Base-by-base conservation (phyloP, 2,113 vertebrate species). In the Sturnus vulgaris region DNA sequence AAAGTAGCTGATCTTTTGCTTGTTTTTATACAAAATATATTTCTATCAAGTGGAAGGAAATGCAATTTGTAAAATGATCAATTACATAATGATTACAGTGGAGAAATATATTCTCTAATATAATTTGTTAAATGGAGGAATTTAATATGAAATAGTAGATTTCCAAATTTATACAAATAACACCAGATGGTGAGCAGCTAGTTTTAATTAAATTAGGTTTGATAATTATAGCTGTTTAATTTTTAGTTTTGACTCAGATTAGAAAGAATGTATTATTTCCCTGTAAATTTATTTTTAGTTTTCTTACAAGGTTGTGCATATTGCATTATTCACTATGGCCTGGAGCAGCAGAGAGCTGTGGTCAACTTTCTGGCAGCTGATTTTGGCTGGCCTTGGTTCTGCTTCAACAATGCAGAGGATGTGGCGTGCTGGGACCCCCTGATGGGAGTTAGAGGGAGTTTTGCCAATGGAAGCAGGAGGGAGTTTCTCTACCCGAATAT, bases 121-220 rank as follows among this genome's bases (percentile, higher is more conserved):
- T 93, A 95, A 97, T 97, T 97, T 94, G 97, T 97, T 96, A 97
- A 97, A 98, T 86, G 93, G 85, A 96, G 50, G 85, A 96, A 96
- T 97, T 97, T 96, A 92, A 96, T 95, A 95, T 60, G 92, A 97
- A 98, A 98, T 97, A 94, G 94, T 97, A 96, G 96, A 98, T 98
- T 97, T 95, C 96, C 96, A 97, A 97, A 98, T 97, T 97, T 96
- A 93, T 91, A 98, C 94, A 97, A 97, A 97, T 98, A 98, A 98
- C 94, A 97, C 94, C 98, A 98, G 97, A 98, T 98, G 98, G 97
- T 91, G 97, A 97, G 78, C 86, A 97, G 95, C 92, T 97, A 97
- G 72, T 96, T 97, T 98, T 98, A 98, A 98, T 98, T 98, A 97
- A 98, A 98, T 98, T 97, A 98, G 91, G 80, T 94, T 98, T 97